phyloP scores from a whole-genome alignment of 2,888 invertebrate genomes.

The Bellardia pandia region DNA sequence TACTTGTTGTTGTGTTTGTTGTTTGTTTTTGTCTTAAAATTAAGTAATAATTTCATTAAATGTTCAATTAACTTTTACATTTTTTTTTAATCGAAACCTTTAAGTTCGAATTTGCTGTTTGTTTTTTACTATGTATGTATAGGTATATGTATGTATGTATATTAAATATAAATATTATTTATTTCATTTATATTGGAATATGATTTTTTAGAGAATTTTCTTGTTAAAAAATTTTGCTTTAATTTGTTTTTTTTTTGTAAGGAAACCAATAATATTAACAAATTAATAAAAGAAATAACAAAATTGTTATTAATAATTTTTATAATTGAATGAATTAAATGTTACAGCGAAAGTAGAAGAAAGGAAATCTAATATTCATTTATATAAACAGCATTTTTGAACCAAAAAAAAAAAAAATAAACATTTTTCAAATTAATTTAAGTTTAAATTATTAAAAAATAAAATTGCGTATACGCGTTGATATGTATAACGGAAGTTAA shows the following conservation, averaged over 20 bases:
- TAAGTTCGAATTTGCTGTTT: constrained; percentile 62
- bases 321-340: constrained; percentile 42
- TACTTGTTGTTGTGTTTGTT: constrained; percentile 67
- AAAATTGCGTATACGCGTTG: constrained; percentile 77
- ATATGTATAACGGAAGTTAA: constrained; percentile 75
- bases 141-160: constrained; percentile 46
- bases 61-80: constrained; percentile 43
- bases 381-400: constrained; percentile 9
- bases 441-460: constrained; percentile 23
- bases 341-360: constrained; percentile 20
- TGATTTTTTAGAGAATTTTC: constrained; percentile 81
- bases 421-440: not conserved
- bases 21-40: constrained; percentile 60
- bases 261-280: constrained; percentile 50
- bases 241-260: constrained; percentile 41
- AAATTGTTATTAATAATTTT: constrained; percentile 40
- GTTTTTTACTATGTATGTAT: constrained; percentile 62
- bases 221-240: constrained; percentile 62
- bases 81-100: constrained; percentile 64
- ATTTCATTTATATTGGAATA: constrained; percentile 76
- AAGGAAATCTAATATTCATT: constrained; percentile 25
- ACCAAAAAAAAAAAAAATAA: not conserved
- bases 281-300: constrained; percentile 71
- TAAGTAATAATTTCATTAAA: constrained; percentile 69
- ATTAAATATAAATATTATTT: not conserved